Percentiles rank a stretch among this genome's conserved stretches.
Evolutionary conservation across 2,797 vertebrate species (phyloP).

Genomic region (Chelon auratus): DNA sequence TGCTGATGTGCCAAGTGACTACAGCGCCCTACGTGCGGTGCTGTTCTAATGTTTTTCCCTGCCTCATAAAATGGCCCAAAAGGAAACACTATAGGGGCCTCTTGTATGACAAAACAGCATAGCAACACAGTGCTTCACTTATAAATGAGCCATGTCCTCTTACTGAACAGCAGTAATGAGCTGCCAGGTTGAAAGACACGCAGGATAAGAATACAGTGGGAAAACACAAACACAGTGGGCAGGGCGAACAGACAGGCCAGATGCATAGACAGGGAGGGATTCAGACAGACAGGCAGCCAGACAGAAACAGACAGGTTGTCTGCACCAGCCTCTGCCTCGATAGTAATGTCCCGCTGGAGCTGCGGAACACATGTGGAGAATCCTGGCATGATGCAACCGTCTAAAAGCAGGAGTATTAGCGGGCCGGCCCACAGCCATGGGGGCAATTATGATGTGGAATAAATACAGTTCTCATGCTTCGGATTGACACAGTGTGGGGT

Average conservation of each 20-base stretch:
- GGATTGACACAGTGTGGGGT: slow-evolving; percentile 67
- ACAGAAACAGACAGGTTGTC: slow-evolving; percentile 75
- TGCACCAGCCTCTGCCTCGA: slow-evolving; percentile 66
- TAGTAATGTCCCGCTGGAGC: slow-evolving; percentile 73
- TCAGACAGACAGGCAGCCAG: slow-evolving; percentile 60
- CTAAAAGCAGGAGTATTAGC: slow-evolving; percentile 80
- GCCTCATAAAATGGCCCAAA: slow-evolving; percentile 48
- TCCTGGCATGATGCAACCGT: slow-evolving; percentile 80
- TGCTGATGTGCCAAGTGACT: slow-evolving; percentile 19
- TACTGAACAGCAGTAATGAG: slow-evolving; percentile 61
- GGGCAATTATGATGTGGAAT: slow-evolving; percentile 79
- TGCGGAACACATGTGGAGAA: slow-evolving; percentile 80
- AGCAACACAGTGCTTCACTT: slow-evolving; percentile 51
- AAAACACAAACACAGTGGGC: slow-evolving; percentile 33
- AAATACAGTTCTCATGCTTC: slow-evolving; percentile 75
- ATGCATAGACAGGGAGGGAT: slow-evolving; percentile 49
- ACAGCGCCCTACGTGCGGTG: slow-evolving; percentile 12
- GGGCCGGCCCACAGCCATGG: slow-evolving; percentile 63
- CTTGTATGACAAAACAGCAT: slow-evolving; percentile 50
- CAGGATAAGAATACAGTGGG: slow-evolving; percentile 36
- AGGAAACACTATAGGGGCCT: slow-evolving; percentile 58
- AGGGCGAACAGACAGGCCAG: slow-evolving; percentile 36
- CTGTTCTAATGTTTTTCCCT: slow-evolving; percentile 33
- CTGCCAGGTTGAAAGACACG: slow-evolving; percentile 57
- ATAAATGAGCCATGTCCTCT: slow-evolving; percentile 62